Conservation (phyloP, 2,113 vertebrate species). For the Amazona guildingii region DNA sequence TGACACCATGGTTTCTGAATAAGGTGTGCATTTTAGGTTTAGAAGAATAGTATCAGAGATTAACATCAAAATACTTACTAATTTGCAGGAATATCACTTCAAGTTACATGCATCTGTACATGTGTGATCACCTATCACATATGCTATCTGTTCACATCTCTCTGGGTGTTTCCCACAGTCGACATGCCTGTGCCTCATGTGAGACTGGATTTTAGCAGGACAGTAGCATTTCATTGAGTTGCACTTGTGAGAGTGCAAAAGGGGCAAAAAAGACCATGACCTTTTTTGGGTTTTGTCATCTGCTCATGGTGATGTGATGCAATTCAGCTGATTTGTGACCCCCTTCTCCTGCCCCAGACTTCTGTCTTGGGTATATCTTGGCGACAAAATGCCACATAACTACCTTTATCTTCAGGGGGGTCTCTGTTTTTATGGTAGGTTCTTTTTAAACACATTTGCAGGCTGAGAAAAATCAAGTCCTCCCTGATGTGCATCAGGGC, state of each 20-base stretch:
- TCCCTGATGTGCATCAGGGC: neutral
- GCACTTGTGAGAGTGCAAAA: neutral
- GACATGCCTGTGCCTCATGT: neutral
- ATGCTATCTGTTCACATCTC: neutral
- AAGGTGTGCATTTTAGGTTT: neutral
- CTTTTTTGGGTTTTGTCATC: neutral
- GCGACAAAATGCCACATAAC: neutral
- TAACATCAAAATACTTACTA: neutral
- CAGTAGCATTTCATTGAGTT: neutral
- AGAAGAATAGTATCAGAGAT: neutral
- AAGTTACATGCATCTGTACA: neutral
- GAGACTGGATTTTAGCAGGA: neutral
- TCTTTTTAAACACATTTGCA: neutral
- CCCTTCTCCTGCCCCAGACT: neutral
- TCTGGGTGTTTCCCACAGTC: neutral
- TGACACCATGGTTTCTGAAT: neutral
- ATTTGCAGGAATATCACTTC: neutral
- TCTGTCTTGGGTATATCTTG: neutral
- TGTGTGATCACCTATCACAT: fast-evolving
- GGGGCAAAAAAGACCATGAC: neutral
- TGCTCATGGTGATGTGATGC: neutral
- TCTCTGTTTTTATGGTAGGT: neutral
- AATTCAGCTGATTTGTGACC: neutral
- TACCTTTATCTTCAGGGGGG: neutral
- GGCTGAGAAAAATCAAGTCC: neutral